These are phyloP conservation scores for Adelosebastes latens DNA, from an alignment of 2,797 vertebrate genomes.

Conservation along the genomic window DNA sequence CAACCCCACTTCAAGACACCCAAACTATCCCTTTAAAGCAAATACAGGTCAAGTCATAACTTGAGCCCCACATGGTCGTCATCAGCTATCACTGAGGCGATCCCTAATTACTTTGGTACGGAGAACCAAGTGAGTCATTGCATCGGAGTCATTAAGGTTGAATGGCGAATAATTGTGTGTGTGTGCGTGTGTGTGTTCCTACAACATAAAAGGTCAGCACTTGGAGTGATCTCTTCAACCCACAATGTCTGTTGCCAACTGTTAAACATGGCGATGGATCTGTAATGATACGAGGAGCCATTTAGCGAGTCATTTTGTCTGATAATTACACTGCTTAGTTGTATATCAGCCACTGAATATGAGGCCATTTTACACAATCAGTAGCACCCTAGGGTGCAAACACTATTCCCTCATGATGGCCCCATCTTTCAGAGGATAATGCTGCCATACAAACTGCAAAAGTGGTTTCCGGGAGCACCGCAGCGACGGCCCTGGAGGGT, in stretches of 20 bases:
- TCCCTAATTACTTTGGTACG: background rate
- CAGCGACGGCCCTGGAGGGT: background rate
- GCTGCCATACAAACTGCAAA: slow-evolving; percentile 10
- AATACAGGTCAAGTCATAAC: background rate
- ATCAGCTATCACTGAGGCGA: background rate
- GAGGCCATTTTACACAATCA: slow-evolving; percentile 26
- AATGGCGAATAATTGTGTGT: background rate
- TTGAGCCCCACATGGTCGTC: background rate
- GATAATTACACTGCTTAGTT: slow-evolving; percentile 29
- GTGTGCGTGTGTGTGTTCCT: background rate
- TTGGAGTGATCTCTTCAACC: slow-evolving; percentile 1
- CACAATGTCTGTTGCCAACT: slow-evolving; percentile 2
- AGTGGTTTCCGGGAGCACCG: slow-evolving; percentile 31
- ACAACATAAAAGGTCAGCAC: slow-evolving; percentile 1
- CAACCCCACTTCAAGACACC: too few relatives aligned
- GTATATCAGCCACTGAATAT: slow-evolving; percentile 16
- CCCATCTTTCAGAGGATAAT: slow-evolving; percentile 12
- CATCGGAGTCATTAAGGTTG: background rate
- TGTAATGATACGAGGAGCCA: slow-evolving; percentile 26
- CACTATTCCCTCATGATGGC: slow-evolving; percentile 11
- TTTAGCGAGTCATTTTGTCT: slow-evolving; percentile 20
- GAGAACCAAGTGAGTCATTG: slow-evolving; percentile 3
- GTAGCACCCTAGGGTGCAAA: slow-evolving; percentile 23
- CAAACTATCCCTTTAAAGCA: background rate
- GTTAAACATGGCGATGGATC: slow-evolving; percentile 24